phyloP scores from a whole-genome alignment of 2,797 vertebrate species.

The Adelosebastes latens region DNA sequence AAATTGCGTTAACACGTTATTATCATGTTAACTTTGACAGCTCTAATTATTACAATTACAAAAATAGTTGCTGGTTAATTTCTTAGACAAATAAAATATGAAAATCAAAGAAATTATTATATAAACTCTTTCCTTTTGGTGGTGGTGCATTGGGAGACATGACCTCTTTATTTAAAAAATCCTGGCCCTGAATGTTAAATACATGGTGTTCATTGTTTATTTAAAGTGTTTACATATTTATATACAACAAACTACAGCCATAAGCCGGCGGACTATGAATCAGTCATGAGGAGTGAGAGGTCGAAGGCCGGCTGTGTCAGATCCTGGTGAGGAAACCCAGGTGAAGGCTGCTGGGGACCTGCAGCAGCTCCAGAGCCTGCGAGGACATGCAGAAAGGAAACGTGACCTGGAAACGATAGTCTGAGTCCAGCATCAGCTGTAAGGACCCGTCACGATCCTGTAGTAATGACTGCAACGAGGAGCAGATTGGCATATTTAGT shows the following conservation, averaged over 20 bases:
- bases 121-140: not conserved
- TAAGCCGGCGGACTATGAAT: not conserved
- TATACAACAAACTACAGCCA: constrained; percentile 8
- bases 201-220: not conserved
- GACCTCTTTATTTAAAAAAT: not conserved
- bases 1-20: too few species aligned
- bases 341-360: constrained; percentile 93
- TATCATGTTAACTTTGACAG: too few species aligned
- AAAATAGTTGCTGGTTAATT: not conserved
- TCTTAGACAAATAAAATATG: not conserved
- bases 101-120: not conserved
- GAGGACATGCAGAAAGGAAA: constrained; percentile 92
- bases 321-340: constrained; percentile 91
- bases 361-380: constrained; percentile 91
- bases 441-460: constrained; percentile 86
- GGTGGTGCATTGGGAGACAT: not conserved
- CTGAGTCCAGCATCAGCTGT: constrained; percentile 92
- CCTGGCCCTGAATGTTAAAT: not conserved
- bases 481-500: constrained; percentile 19
- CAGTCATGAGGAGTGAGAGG: constrained; percentile 15
- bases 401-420: constrained; percentile 94
- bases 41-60: not conserved
- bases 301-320: constrained; percentile 67
- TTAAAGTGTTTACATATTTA: constrained; percentile 20
- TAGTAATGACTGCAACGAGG: constrained; percentile 86